A percentile compares a stretch with the other conserved stretches of the same genome.
Evolutionary conservation across 2,113 vertebrate genomes (phyloP).

Genomic region (Buteo buteo): DNA sequence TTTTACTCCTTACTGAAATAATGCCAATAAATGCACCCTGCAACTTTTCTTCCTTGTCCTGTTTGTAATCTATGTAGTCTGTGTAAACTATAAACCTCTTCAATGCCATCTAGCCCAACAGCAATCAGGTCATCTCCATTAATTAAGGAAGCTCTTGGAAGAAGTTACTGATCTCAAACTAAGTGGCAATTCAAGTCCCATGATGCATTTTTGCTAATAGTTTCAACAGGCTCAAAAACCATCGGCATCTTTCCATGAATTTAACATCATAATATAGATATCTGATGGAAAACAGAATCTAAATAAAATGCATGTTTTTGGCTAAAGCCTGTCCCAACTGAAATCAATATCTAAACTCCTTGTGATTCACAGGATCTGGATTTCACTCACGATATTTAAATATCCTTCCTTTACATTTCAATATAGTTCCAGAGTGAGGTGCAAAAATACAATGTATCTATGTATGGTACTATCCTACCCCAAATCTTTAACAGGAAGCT

Average conservation of each 20-base stretch:
- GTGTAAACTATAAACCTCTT: not conserved
- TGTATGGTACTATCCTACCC: not conserved
- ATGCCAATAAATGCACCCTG: not conserved
- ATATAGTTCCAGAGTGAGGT: not conserved
- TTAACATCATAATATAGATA: not conserved
- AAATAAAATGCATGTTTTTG: slow-evolving; percentile 36
- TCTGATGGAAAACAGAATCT: slow-evolving; percentile 13
- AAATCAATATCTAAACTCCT: not conserved
- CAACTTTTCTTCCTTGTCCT: not conserved
- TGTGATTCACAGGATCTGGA: not conserved
- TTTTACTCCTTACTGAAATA: not conserved
- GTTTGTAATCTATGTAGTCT: not conserved
- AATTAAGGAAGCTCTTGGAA: not conserved
- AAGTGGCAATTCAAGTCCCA: not conserved
- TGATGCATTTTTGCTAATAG: not conserved
- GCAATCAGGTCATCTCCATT: not conserved
- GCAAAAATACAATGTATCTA: not conserved
- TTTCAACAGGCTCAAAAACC: not conserved
- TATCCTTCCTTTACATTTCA: not conserved
- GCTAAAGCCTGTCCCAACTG: not conserved
- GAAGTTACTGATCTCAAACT: not conserved
- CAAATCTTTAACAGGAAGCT: not conserved
- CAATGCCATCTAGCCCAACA: not conserved
- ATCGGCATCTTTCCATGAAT: not conserved
- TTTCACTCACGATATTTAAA: not conserved